These are phyloP conservation scores for Orchestia grillus DNA, from an alignment of 1,140 invertebrate species.

Conservation along the genomic window DNA sequence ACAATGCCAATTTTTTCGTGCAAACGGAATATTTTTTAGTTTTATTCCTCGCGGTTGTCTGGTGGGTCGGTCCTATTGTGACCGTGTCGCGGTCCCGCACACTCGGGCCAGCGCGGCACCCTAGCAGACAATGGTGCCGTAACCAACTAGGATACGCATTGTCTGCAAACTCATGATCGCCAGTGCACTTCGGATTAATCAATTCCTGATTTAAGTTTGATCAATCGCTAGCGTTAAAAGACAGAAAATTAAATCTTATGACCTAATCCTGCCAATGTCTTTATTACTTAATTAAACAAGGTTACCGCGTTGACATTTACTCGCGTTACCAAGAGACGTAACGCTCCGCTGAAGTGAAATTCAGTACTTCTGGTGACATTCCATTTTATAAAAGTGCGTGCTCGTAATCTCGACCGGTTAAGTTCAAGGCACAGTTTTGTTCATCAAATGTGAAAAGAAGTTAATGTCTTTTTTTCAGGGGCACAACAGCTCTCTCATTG, in stretches of 20 bases:
- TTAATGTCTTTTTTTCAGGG: not conserved
- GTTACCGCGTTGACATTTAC: not conserved
- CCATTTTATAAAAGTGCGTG: not conserved
- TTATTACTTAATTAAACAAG: not conserved
- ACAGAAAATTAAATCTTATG: not conserved
- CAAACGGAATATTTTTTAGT: not conserved
- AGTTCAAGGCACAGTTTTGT: not conserved
- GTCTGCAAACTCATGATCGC: not conserved
- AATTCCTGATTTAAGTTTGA: not conserved
- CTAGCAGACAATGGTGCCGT: not conserved
- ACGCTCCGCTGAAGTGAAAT: not conserved
- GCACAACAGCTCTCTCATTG: not conserved
- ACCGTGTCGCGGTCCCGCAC: not conserved
- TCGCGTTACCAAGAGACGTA: not conserved
- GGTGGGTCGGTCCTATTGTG: not conserved
- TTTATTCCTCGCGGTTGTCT: not conserved
- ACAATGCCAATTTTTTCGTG: not conserved
- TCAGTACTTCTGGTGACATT: not conserved
- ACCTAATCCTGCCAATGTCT: not conserved
- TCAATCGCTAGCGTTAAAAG: not conserved
- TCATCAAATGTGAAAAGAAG: not conserved
- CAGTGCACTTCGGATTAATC: not conserved
- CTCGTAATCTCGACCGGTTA: not conserved
- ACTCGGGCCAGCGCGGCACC: not conserved
- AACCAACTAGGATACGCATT: not conserved